These are phyloP conservation scores for Cercopithecus mona DNA, from an alignment of 2,113 vertebrate genomes.

Conservation along the genomic window DNA sequence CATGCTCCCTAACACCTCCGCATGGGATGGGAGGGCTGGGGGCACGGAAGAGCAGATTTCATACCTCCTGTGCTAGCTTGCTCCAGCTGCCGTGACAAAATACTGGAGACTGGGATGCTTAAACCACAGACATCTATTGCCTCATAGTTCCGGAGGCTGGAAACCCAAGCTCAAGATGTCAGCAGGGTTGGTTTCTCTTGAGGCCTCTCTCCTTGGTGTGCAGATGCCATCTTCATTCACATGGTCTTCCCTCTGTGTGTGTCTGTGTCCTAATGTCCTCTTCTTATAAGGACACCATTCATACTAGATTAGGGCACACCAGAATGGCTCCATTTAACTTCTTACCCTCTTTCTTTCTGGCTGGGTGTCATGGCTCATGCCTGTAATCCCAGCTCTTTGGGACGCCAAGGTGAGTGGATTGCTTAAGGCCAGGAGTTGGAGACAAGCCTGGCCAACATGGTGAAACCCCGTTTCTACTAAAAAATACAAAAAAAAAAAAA, in stretches of 20 bases:
- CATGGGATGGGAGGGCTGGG: background rate
- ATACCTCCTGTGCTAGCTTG: background rate
- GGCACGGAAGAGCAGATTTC: background rate
- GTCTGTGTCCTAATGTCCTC: background rate
- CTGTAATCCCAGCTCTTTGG: too few species aligned
- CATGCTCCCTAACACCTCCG: background rate
- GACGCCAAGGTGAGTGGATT: too few species aligned
- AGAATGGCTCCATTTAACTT: background rate
- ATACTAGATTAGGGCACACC: too few species aligned
- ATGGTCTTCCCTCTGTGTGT: background rate
- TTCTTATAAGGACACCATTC: background rate
- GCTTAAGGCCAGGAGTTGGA: too few species aligned
- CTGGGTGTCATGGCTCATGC: too few species aligned
- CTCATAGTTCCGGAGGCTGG: background rate
- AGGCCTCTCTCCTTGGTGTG: background rate
- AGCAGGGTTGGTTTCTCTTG: background rate
- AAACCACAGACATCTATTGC: background rate
- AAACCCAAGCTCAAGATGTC: background rate
- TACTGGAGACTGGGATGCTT: background rate
- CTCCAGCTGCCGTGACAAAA: background rate
- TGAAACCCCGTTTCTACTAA: too few species aligned
- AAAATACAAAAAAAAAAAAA: too few species aligned
- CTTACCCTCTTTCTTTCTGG: background rate
- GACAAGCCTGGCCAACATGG: too few species aligned
- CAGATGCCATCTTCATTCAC: too few species aligned